Conservation (phyloP, 2,888 invertebrate species). For the Eretmocerus hayati region DNA sequence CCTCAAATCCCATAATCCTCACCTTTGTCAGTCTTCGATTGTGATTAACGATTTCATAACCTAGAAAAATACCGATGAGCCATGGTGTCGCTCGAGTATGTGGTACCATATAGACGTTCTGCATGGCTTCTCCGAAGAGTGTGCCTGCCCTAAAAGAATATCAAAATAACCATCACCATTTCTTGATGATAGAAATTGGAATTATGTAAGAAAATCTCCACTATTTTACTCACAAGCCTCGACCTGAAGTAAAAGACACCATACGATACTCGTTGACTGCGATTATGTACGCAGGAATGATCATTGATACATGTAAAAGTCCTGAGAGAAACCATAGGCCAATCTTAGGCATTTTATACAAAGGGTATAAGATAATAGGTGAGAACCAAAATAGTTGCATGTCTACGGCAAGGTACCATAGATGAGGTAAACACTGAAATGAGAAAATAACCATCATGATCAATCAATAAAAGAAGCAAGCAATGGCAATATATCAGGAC, state of each 20-base stretch:
- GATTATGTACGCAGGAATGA: constrained; percentile 38
- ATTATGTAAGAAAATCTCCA: too few species aligned
- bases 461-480: too few species aligned
- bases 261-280: constrained; percentile 43
- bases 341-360: constrained; percentile 44
- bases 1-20: background rate
- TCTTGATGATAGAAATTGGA: too few species aligned
- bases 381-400: constrained; percentile 54
- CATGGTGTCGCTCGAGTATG: constrained; percentile 22
- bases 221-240: too few species aligned
- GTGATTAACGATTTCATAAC: constrained; percentile 17
- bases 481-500: too few species aligned
- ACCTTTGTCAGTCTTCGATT: constrained; percentile 34
- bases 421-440: constrained; percentile 49
- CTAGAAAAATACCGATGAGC: constrained; percentile 24
- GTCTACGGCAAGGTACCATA: constrained; percentile 57
- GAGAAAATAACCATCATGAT: background rate
- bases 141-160: background rate
- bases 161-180: background rate
- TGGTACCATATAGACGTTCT: constrained; percentile 18
- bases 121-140: background rate
- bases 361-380: constrained; percentile 50
- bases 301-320: constrained; percentile 35
- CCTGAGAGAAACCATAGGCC: constrained; percentile 35
- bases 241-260: constrained; percentile 31